Evolutionary conservation across 2,888 invertebrate genomes (phyloP), one percentile per base, ranked within the genome.

Genomic region (Stomorhina lunata): DNA sequence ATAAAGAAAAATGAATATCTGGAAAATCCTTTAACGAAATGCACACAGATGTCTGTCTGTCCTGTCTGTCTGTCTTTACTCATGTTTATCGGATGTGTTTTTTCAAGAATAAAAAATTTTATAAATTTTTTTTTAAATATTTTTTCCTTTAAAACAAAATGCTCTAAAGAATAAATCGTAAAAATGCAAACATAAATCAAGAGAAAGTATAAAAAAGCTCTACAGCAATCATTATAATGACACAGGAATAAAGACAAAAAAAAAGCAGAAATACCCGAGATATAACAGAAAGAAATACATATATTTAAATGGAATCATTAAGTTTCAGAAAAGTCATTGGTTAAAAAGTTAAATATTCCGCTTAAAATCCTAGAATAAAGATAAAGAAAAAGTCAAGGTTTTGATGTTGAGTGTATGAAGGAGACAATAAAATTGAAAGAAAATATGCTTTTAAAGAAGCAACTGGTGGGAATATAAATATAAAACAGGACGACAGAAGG

Each of bases 341-440:
- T 59, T 40, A 50, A 68, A 48, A 77, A 40, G 59, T 61, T 68
- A 76, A 76, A 20, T 57, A 55, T 68, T 57, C 32, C 68, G 5
- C 61, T 68, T 12, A 61, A 68, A 27, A 20, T 4, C n/a, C 40
- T n/a, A 34, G 37, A 37, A 59, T 20, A 22, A 50, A 53, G 2
- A 43, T 5, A 43, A 6, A 43, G 7, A 43, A 4, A 59, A 50
- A 29, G 15, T 43, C 63, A 63, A 73, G 73, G 72, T 48, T 48
- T 43, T 20, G n/a, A 20, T 40, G 20, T 15, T 69, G n/a, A 27
- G 17, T 17, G 45, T n/a, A n/a, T 7, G 34, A 22, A 32, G 1
- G 32, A 48, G 15, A 9, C 15, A 17, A 43, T 6, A 22, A 22
- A 22, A 48, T n/a, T 10, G 9, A 40, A 4, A 5, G 9, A 25